These are phyloP conservation scores for Drosophila sp. DNA, from an alignment of 1,140 invertebrate genomes.

Conservation along the genomic window DNA sequence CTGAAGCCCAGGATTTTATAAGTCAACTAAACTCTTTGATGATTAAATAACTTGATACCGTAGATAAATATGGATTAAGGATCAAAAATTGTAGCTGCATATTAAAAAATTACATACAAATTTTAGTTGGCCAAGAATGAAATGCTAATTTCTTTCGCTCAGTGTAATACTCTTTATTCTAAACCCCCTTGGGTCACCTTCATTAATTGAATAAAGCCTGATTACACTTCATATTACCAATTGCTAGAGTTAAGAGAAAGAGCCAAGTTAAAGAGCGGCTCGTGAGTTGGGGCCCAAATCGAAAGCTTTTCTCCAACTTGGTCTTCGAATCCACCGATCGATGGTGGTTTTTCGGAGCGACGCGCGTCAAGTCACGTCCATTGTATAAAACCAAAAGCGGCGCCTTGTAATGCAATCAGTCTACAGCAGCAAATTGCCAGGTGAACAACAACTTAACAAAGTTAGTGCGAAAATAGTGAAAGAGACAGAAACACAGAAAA, in stretches of 20 bases:
- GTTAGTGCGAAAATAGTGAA: constrained; percentile 28
- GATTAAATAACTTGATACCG: no score
- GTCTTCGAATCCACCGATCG: not conserved
- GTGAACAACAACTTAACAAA: constrained; percentile 39
- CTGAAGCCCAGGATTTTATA: no score
- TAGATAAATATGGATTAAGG: no score
- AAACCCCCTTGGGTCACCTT: not conserved
- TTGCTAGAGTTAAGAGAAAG: not conserved
- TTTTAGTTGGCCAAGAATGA: no score
- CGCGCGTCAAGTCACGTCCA: constrained; percentile 46
- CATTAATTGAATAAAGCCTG: not conserved
- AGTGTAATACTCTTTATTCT: not conserved
- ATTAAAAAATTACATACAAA: no score
- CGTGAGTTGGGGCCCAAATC: not conserved
- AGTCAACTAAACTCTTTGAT: no score
- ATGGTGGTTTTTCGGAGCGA: constrained; percentile 16
- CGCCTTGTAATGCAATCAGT: constrained; percentile 60
- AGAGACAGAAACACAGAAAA: constrained; percentile 13
- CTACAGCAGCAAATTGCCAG: constrained; percentile 38
- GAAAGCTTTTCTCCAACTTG: constrained; percentile 6
- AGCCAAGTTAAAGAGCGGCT: constrained; percentile 8
- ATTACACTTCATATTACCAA: not conserved
- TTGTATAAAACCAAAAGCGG: constrained; percentile 70
- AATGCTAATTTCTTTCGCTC: no score
- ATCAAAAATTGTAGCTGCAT: no score